Conservation (phyloP, 1,140 invertebrate genomes). For the Streblospio benedicti region DNA sequence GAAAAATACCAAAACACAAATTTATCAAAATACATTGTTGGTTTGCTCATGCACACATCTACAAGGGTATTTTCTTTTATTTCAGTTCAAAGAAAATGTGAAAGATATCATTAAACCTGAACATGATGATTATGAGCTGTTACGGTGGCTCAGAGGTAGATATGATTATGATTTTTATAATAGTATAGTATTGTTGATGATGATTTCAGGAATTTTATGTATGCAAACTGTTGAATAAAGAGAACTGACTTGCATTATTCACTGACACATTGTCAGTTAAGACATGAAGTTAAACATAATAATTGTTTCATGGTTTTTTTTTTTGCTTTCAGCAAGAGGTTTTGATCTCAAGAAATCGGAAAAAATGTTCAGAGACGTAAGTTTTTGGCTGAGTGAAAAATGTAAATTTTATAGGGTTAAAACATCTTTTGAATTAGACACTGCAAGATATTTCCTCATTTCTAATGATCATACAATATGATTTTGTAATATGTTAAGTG, state of each 20-base stretch:
- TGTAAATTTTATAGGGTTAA: background rate
- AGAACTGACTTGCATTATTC: too few relatives aligned
- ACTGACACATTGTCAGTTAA: too few relatives aligned
- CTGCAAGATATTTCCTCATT: too few relatives aligned
- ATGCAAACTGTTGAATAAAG: too few relatives aligned
- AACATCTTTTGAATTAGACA: too few relatives aligned
- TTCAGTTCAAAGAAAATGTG: conserved; percentile 30
- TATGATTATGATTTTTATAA: conserved; percentile 17
- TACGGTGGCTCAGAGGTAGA: conserved; percentile 73
- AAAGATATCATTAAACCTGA: conserved; percentile 28
- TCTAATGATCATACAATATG: too few relatives aligned
- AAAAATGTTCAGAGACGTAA: conserved; percentile 75
- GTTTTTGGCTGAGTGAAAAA: conserved; percentile 29
- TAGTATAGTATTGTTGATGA: background rate
- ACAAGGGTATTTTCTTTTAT: conserved; percentile 15
- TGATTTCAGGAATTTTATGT: too few relatives aligned
- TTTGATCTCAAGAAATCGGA: conserved; percentile 72
- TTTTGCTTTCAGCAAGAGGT: conserved; percentile 62
- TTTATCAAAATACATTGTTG: too few relatives aligned
- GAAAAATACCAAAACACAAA: too few relatives aligned
- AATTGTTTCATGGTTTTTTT: conserved; percentile 13
- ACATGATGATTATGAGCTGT: conserved; percentile 63
- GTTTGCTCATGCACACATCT: too few relatives aligned
- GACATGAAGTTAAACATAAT: too few relatives aligned
- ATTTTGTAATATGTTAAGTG: too few relatives aligned